phyloP scores from a whole-genome alignment of 2,888 invertebrate species.

The Eupithecia inturbata region DNA sequence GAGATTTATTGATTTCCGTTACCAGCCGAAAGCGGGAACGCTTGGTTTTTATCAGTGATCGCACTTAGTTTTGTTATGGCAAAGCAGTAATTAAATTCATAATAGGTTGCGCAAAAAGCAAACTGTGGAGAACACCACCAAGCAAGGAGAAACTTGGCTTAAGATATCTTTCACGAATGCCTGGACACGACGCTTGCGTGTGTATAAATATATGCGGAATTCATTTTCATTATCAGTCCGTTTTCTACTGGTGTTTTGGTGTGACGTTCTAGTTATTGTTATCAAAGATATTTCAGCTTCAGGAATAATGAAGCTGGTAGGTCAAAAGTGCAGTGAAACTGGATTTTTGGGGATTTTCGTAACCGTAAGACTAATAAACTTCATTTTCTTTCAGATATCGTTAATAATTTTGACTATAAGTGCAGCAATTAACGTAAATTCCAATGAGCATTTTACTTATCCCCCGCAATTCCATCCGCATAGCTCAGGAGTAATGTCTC shows the following conservation, averaged over 20 bases:
- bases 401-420: constrained; percentile 59
- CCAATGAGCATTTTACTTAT: constrained; percentile 69
- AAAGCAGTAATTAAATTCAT: constrained; percentile 28
- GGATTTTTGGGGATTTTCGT: constrained; percentile 49
- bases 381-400: constrained; percentile 68
- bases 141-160: constrained; percentile 71
- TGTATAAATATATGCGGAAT: constrained; percentile 83
- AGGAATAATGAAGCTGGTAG: constrained; percentile 79
- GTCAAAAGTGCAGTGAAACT: constrained; percentile 63
- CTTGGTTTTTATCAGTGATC: constrained; percentile 13
- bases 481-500: constrained; percentile 57
- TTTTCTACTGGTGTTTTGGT: constrained; percentile 71
- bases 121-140: constrained; percentile 43
- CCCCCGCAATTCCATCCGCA: constrained; percentile 67
- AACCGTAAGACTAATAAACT: constrained; percentile 54
- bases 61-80: constrained; percentile 1
- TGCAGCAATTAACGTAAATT: constrained; percentile 54
- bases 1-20: constrained; percentile 29
- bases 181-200: constrained; percentile 75
- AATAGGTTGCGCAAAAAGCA: constrained; percentile 37
- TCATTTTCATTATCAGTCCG: constrained; percentile 82
- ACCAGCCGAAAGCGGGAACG: background rate
- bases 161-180: constrained; percentile 81
- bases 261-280: constrained; percentile 69
- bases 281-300: constrained; percentile 63